Conservation (phyloP, 2,113 vertebrate genomes). For the Gopherus evgoodei region DNA sequence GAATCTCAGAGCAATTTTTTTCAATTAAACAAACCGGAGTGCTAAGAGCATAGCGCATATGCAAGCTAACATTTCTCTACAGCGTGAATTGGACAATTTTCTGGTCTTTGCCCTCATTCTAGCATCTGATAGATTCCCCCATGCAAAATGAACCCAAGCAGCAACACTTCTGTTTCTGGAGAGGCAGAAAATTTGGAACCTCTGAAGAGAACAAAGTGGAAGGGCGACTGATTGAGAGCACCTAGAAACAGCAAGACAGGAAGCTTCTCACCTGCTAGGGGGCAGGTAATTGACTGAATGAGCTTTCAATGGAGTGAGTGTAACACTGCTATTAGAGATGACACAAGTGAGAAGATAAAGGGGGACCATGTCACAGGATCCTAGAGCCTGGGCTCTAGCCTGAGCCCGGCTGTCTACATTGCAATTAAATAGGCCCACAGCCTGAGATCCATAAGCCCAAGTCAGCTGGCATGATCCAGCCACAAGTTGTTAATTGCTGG, state of each 20-base stretch:
- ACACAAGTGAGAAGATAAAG: neutral
- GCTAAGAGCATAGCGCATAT: neutral
- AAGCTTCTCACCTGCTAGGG: neutral
- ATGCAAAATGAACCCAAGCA: conserved; percentile 7
- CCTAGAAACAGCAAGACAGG: neutral
- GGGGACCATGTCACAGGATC: neutral
- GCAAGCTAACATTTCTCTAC: neutral
- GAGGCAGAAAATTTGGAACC: neutral
- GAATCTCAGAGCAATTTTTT: neutral
- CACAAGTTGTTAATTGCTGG: neutral
- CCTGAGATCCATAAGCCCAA: neutral
- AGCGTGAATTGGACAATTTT: neutral
- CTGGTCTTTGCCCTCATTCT: neutral
- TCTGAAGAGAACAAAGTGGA: neutral
- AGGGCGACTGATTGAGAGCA: neutral
- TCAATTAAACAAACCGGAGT: neutral
- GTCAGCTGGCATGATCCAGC: too few species aligned
- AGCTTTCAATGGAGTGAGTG: neutral
- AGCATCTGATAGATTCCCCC: neutral
- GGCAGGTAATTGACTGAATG: neutral
- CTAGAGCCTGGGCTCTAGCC: neutral
- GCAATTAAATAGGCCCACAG: neutral
- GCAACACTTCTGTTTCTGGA: neutral
- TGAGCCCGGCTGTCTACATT: neutral
- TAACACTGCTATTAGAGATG: neutral